These are phyloP conservation scores for Drosophila truncata DNA, from an alignment of 1,140 invertebrate genomes.

Conservation along the genomic window DNA sequence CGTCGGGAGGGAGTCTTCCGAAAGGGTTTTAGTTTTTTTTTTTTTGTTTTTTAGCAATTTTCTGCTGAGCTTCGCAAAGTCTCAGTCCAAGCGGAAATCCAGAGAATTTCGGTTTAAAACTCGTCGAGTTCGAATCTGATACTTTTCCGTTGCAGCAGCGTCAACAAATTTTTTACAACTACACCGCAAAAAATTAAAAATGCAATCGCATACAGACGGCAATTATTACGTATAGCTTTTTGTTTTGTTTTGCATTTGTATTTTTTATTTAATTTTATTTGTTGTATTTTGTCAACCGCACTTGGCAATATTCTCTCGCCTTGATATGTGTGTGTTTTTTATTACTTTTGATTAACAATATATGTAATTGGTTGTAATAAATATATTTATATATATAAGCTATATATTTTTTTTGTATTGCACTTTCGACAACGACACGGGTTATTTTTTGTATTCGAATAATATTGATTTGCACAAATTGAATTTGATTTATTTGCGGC, in stretches of 20 bases:
- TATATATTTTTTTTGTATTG: slow-evolving; percentile 57
- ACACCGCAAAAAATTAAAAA: slow-evolving; percentile 55
- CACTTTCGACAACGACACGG: slow-evolving; percentile 58
- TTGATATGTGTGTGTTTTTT: slow-evolving; percentile 50
- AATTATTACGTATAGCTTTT: slow-evolving; percentile 23
- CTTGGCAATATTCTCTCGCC: slow-evolving; percentile 15
- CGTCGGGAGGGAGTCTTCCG: slow-evolving; percentile 36
- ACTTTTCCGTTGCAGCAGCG: slow-evolving; percentile 33
- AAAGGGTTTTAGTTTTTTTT: slow-evolving; percentile 17
- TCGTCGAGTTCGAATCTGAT: slow-evolving; percentile 23
- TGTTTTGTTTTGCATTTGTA: slow-evolving; percentile 30
- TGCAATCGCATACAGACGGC: slow-evolving; percentile 43
- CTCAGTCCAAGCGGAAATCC: slow-evolving; percentile 64
- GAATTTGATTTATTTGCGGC: slow-evolving; percentile 23
- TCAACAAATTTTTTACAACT: slow-evolving; percentile 63
- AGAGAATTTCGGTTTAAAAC: slow-evolving; percentile 43
- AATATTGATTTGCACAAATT: slow-evolving; percentile 56
- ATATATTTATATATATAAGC: slow-evolving; percentile 25
- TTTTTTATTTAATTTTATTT: slow-evolving; percentile 25
- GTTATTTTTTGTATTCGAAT: slow-evolving; percentile 56
- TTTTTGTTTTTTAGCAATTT: slow-evolving; percentile 6
- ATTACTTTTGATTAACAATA: slow-evolving; percentile 61
- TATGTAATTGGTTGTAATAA: slow-evolving; percentile 53
- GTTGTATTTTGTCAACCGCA: slow-evolving; percentile 35
- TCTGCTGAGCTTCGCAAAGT: slow-evolving; percentile 34